Conservation (phyloP, 2,797 vertebrate genomes). For the Tarsius wallacei region DNA sequence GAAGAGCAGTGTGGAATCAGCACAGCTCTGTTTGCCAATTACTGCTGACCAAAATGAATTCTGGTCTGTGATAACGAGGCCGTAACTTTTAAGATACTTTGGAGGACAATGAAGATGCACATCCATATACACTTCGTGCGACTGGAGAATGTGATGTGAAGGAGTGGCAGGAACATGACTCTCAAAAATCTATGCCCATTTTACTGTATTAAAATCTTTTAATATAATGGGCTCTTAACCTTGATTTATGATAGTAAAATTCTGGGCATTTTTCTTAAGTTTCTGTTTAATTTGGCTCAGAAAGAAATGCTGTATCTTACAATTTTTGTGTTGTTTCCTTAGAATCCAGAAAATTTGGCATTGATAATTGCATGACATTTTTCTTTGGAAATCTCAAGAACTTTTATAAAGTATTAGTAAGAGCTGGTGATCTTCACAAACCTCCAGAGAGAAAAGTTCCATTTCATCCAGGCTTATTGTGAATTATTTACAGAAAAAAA, state of each 20-base stretch:
- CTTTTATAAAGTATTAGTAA: neutral
- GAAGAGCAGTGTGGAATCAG: constrained; percentile 37
- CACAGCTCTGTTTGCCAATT: constrained; percentile 24
- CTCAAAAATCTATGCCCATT: neutral
- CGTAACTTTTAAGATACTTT: constrained; percentile 66
- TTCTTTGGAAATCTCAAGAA: neutral
- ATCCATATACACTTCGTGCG: neutral
- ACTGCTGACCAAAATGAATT: constrained; percentile 71
- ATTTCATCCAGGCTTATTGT: neutral
- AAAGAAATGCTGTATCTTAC: neutral
- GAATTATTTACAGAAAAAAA: neutral
- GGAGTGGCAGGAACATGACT: neutral
- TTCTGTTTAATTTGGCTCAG: neutral
- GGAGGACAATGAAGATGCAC: constrained; percentile 26
- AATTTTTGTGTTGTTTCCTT: neutral
- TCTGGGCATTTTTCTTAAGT: neutral
- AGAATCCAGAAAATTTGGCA: neutral
- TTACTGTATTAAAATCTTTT: neutral
- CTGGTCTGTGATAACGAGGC: constrained; percentile 16
- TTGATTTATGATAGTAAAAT: neutral
- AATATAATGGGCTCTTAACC: neutral
- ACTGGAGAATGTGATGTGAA: neutral
- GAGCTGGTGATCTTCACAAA: neutral
- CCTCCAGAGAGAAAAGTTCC: neutral
- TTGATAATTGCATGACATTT: neutral